A percentile compares a stretch with the other conserved stretches of the same genome.
These are phyloP conservation scores for Dorcus parallelipipedus DNA, from an alignment of 2,888 invertebrate genomes.

Conservation along the genomic window DNA sequence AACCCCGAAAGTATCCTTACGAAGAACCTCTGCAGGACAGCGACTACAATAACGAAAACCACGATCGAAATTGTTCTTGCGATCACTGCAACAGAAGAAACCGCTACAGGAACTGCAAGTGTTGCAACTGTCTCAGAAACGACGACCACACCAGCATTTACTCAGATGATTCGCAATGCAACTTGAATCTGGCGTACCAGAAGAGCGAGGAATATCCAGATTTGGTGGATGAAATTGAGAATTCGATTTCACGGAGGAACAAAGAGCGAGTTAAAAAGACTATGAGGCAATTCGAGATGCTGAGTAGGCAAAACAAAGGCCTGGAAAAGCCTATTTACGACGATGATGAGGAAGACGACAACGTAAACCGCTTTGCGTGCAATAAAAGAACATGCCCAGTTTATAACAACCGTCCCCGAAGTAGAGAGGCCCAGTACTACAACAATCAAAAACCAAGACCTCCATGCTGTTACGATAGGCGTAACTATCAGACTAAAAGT, in stretches of 20 bases:
- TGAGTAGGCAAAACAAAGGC: conserved; percentile 39
- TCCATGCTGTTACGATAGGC: conserved; percentile 6
- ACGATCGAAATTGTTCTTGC: conserved; percentile 16
- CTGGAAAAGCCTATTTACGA: conserved; percentile 40
- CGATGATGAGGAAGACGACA: conserved; percentile 27
- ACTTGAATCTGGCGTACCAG: conserved; percentile 41
- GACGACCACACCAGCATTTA: conserved; percentile 13
- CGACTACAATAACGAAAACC: conserved; percentile 8
- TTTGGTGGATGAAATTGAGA: conserved; percentile 44
- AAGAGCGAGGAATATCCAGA: conserved; percentile 42
- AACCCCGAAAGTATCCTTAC: conserved; percentile 12
- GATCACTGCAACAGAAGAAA: conserved; percentile 14
- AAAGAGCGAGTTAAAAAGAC: conserved; percentile 41
- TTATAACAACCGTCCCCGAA: conserved; percentile 9
- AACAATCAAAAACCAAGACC: neutral
- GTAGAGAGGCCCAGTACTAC: neutral
- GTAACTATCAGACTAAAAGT: conserved; percentile 14
- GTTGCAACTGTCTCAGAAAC: conserved; percentile 11
- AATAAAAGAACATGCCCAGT: conserved; percentile 7
- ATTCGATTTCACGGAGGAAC: conserved; percentile 42
- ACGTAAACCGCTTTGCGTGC: conserved; percentile 3
- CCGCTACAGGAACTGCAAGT: conserved; percentile 18
- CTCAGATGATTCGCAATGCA: conserved; percentile 12
- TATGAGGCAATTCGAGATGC: conserved; percentile 43
- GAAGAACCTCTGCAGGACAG: conserved; percentile 14